Evolutionary conservation across 2,113 vertebrate genomes (phyloP), one percentile per base, ranked within the genome.

Genomic region (Sinocyclocheilus grahami): DNA sequence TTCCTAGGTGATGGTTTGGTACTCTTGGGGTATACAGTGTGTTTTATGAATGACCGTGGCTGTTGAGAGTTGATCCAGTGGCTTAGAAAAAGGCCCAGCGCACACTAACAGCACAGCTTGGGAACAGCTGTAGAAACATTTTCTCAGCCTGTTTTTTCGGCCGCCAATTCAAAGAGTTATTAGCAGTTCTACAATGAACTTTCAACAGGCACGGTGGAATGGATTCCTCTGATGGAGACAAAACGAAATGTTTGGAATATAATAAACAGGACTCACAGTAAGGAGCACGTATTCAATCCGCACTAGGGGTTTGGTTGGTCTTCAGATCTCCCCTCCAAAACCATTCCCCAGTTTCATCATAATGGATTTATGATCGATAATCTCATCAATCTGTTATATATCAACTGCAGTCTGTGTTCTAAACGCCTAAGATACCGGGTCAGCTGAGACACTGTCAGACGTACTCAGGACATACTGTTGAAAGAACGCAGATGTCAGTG

Each of bases 91-190:
- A 87, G 81, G 60, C 89, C 89, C 86, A 46, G 30, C 30, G 30
- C 30, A 33, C 30, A 33, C 30, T 33, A 33, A 33, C 58, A 85
- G 65, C 82, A 82, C 91, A 90, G 87, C 87, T 37, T 86, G 89
- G 84, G 78, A 18, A 78, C 91, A 94, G 92, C 92, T 93, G 92
- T 91, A 87, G 90, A 93, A 93, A 93, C 91, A 92, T 91, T 84
- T 83, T 60, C 82, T 80, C 85, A 85, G 77, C 77, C 33, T 78
- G 48, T n/a, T 89, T 87, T 85, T 86, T 86, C 78, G 69, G 37
- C 8, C 83, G 42, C 58, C 20, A 69, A 86, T 79, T 86, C 60
- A 63, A 46, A 84, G 85, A 88, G 69, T 81, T 86, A 89, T 84
- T 58, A 58, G 82, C 82, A 86, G 87, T 33, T 86, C 74, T 11